These are phyloP conservation scores for Laterallus jamaicensis DNA, from an alignment of 2,113 vertebrate species.

Conservation along the genomic window DNA sequence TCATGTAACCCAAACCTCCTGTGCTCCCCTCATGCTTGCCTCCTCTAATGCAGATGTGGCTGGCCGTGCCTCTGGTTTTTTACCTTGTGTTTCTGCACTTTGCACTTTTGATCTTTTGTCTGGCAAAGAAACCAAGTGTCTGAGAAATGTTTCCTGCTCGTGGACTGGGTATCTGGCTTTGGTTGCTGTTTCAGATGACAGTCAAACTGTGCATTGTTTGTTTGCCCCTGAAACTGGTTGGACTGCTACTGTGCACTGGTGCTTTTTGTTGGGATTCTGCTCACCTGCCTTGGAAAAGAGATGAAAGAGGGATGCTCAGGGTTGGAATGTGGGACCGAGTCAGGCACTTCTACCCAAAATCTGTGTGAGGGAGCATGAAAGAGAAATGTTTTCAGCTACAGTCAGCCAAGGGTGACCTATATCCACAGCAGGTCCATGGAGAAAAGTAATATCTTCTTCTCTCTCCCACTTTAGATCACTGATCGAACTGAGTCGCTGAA, in stretches of 20 bases:
- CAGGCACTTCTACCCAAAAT: background rate
- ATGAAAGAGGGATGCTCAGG: background rate
- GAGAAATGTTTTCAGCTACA: background rate
- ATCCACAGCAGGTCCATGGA: background rate
- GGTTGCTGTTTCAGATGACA: background rate
- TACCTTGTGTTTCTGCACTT: background rate
- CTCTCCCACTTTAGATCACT: slow-evolving; percentile 74
- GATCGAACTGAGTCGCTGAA: slow-evolving; percentile 86
- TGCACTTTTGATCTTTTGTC: background rate
- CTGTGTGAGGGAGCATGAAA: background rate
- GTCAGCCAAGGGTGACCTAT: background rate
- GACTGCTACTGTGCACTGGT: background rate
- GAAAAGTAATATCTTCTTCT: background rate
- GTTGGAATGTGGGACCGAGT: background rate
- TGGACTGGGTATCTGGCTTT: background rate
- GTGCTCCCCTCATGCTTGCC: background rate
- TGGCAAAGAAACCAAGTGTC: background rate
- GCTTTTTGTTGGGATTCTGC: background rate
- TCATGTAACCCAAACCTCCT: background rate
- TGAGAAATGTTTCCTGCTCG: background rate
- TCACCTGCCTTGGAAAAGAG: background rate
- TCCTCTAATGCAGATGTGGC: background rate
- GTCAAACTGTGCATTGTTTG: background rate
- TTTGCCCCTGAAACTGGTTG: background rate
- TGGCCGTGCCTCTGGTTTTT: background rate